Evolutionary conservation across 2,888 invertebrate species (phyloP), one percentile per base, ranked within the genome.

Genomic region (Aquatica leii): DNA sequence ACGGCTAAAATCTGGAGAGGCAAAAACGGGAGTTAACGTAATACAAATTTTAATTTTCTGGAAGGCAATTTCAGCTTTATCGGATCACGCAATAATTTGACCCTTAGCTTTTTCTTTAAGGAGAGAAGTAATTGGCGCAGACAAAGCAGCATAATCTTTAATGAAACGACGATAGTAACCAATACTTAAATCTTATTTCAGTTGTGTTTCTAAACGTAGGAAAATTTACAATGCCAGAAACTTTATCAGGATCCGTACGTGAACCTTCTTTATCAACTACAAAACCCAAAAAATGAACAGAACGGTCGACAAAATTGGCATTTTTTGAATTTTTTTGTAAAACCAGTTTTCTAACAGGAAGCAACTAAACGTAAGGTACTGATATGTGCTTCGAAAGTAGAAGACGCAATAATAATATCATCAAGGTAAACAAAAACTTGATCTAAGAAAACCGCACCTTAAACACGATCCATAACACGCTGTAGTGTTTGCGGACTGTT

Each of bases 151-250:
- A n/a, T n/a, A n/a, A n/a, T n/a, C n/a, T n/a, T 24, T 24, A 24
- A 75, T 59, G 43, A 74, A 75, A 12, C 68, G 64, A 41, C 74
- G 31, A 54, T 75, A 74, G 69, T 73, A 77, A 0, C 67, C 67
- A 51, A 75, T 58, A 3, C 74, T 74, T 2, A 76, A 35, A 49
- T 62, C 73, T 74, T 1, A 46, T 24, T 9, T 18, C 46, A 2
- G 73, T 76, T 8, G 68, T 50, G 8, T 61, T 74, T 15, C 17
- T 55, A 0, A 73, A 72, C 5, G 54, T 59, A 1, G 73, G 71
- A 63, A 70, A 75, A 51, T 71, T 68, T 3, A 71, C 49, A 65
- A 75, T 74, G 8, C 68, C 60, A 2, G 56, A 43, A 8, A 76
- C 66, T 60, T 77, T 74, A 3, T 70, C 69, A 0, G 73, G 73